These are phyloP conservation scores for Junco hyemalis DNA, from an alignment of 2,113 vertebrate genomes.

Conservation along the genomic window DNA sequence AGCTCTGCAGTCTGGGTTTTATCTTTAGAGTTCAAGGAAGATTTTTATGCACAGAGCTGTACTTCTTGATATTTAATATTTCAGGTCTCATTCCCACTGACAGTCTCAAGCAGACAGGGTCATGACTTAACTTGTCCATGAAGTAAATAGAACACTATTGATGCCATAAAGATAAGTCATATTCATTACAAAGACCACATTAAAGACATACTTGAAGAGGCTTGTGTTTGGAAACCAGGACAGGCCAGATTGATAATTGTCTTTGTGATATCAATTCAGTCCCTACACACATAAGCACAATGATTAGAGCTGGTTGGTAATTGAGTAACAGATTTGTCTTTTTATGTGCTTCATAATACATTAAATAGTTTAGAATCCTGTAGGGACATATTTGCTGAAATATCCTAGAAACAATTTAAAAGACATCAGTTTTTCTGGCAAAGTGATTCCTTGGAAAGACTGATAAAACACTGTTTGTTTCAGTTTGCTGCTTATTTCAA, in stretches of 20 bases:
- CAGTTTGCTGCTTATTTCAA: not conserved
- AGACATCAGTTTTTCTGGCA: not conserved
- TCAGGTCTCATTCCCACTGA: conserved; percentile 18
- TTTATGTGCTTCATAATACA: not conserved
- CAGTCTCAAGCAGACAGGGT: conserved; percentile 14
- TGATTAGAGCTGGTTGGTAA: not conserved
- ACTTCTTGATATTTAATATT: conserved; percentile 50
- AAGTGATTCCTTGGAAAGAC: not conserved
- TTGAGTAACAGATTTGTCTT: not conserved
- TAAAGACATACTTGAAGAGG: not conserved
- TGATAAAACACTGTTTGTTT: not conserved
- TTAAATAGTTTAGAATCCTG: not conserved
- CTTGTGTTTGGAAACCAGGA: not conserved
- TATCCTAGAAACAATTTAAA: not conserved
- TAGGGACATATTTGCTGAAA: not conserved
- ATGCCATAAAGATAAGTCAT: conserved; percentile 51
- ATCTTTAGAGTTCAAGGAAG: not conserved
- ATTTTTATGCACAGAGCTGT: not conserved
- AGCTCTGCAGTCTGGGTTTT: not conserved
- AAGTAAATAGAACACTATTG: not conserved
- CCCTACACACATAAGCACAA: not conserved
- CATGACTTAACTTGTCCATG: conserved; percentile 35
- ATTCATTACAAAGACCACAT: conserved; percentile 46
- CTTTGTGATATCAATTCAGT: not conserved
- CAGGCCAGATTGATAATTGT: not conserved